These are phyloP conservation scores for Corythoichthys haematopterus DNA, from an alignment of 2,113 vertebrate species.

Conservation along the genomic window DNA sequence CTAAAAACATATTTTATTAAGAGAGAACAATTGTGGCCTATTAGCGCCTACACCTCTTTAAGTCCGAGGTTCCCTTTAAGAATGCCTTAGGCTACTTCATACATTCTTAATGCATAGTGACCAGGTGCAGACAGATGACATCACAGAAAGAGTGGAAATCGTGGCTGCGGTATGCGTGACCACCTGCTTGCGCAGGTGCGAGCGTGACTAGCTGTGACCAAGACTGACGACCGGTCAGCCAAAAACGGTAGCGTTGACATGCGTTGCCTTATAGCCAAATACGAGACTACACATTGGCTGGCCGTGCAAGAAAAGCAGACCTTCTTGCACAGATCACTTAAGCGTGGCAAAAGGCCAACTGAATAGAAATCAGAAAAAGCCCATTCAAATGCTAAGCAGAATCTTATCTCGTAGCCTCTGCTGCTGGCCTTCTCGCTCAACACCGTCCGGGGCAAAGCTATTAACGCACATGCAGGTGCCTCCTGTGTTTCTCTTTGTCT, in stretches of 20 bases:
- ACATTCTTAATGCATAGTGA: constrained; percentile 21
- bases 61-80: no score
- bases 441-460: constrained; percentile 67
- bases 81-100: constrained; percentile 12
- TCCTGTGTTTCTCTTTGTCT: constrained; percentile 22
- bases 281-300: constrained; percentile 48
- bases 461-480: constrained; percentile 48
- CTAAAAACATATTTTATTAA: no score
- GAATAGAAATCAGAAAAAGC: constrained; percentile 57
- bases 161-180: constrained; percentile 53
- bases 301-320: constrained; percentile 37
- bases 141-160: constrained; percentile 48
- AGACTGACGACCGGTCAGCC: constrained; percentile 52
- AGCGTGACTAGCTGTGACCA: constrained; percentile 52
- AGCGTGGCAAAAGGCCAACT: constrained; percentile 67
- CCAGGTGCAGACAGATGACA: constrained; percentile 58
- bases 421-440: constrained; percentile 56
- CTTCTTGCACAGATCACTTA: constrained; percentile 54
- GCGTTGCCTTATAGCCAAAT: constrained; percentile 46
- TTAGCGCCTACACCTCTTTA: no score
- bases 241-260: constrained; percentile 43
- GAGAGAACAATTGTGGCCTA: no score
- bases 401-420: constrained; percentile 68
- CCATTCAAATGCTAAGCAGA: constrained; percentile 73
- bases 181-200: constrained; percentile 67